Evolutionary conservation across 2,797 vertebrate genomes (phyloP), one percentile per base, ranked within the genome.

Genomic region (Taenioides sp.): DNA sequence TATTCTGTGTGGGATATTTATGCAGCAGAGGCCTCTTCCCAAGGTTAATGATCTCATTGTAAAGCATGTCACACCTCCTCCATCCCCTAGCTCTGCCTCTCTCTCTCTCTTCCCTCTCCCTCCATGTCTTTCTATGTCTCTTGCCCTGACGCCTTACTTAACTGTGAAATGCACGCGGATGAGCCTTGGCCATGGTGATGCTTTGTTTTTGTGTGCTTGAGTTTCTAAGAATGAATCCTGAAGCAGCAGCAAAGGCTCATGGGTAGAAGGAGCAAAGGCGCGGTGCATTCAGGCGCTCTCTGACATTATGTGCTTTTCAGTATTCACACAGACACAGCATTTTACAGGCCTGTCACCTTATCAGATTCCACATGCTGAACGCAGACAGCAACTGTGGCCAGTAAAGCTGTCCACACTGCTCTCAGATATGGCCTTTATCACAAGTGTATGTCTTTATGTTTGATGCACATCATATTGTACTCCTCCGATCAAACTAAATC

Each of bases 41-140:
- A 94, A 94, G 92, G 93, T 93, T 94, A 94, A 94, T 93, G 92
- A 93, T 90, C 89, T 92, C 87, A 91, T 94, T 94, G 89, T 91
- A 91, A 94, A 93, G 88, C 94, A 91, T 83, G 86, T 90, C 93
- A 91, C 92, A 92, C 90, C 76, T 3, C 70, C 58, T 49, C 47
- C 61, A 43, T 70, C 67, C 28, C 65, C 65, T 69, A 28, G 61
- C 49, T 67, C 28, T 49, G 70, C 65, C 65, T 62, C 69, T 57
- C 74, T 7, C 50, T 28, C 27, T 43, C 69, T 27, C 65, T 54
- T 65, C 22, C n/a, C 10, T 43, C 74, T 18, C 25, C 74, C 22
- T 72, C 69, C 79, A 70, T 70, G 71, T 25, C 47, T 71, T 61
- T 59, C 63, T 68, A 65, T 66, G 58, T 73, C 76, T 72, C 65